These are phyloP conservation scores for Pissodes strobi DNA, from an alignment of 1,140 invertebrate species.

Conservation along the genomic window DNA sequence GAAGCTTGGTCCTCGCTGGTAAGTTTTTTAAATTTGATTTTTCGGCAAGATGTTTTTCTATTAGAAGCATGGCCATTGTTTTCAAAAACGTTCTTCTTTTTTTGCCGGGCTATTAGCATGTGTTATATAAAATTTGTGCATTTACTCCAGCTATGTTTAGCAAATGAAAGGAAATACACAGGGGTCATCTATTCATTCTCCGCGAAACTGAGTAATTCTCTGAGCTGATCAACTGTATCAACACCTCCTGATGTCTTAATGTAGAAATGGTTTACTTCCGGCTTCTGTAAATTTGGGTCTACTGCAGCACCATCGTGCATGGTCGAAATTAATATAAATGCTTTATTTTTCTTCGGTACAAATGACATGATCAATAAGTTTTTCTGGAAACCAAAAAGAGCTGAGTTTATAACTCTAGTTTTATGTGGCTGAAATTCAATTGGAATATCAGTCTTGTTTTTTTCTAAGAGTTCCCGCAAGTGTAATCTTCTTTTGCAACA, in stretches of 20 bases:
- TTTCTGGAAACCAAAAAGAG: conserved; percentile 43
- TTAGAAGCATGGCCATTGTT: too few relatives aligned
- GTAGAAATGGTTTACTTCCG: conserved; percentile 48
- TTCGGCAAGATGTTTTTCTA: too few relatives aligned
- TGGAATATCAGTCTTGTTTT: conserved; percentile 25
- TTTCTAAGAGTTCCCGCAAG: conserved; percentile 49
- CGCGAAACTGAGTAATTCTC: too few relatives aligned
- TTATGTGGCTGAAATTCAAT: conserved; percentile 15
- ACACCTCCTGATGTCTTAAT: conserved; percentile 55
- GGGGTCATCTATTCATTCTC: too few relatives aligned
- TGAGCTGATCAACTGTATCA: too few relatives aligned
- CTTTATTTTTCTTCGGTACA: conserved; percentile 34
- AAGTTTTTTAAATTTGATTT: too few relatives aligned
- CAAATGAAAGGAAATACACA: too few relatives aligned
- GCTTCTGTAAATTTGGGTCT: conserved; percentile 26
- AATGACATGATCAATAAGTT: conserved; percentile 44
- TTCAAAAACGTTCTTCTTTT: too few relatives aligned
- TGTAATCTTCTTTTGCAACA: conserved; percentile 40
- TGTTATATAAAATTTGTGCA: too few relatives aligned
- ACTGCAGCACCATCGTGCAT: conserved; percentile 16
- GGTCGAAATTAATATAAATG: conserved; percentile 8
- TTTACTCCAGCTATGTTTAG: too few relatives aligned
- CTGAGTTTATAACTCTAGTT: conserved; percentile 35
- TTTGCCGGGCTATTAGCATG: too few relatives aligned
- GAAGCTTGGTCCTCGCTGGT: too few relatives aligned